Evolutionary conservation across 2,113 vertebrate genomes (phyloP), one percentile per base, ranked within the genome.

Genomic region (Limnothrissa miodon): DNA sequence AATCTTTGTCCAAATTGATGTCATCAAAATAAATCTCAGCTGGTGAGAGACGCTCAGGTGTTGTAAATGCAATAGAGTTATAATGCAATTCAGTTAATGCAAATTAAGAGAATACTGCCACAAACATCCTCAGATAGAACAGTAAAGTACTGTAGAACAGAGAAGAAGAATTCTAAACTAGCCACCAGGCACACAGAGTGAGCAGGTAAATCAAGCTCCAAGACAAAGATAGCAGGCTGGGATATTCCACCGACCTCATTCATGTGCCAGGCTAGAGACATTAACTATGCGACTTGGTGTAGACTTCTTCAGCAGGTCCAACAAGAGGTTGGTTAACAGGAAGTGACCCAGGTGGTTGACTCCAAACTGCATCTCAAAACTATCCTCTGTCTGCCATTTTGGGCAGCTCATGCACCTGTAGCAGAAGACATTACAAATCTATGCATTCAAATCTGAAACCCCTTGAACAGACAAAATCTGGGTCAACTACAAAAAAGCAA

Each of bases 301-400:
- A 0, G 94, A 94, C 51, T 91, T 93, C 83, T 94, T 92, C 82
- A 95, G 85, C 87, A 93, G 59, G 79, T 94, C 92, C 1, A 93
- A 87, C 17, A 95, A 92, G 81, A 89, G 88, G 84, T 93, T 92
- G 45, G 94, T 95, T 39, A 95, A 87, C 39, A 95, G 93, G 82
- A 95, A 95, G 86, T 94, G 94, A 79, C 93, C 93, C 78, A 95
- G 84, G 84, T 95, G 94, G 83, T 95, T 95, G 19, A 95, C 94
- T 0, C 93, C 94, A 80, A 95, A 92, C 89, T 95, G 94, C 94
- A 95, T 94, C 88, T 95, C 94, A 88, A 94, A 95, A 33, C 92
- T 91, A 4, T 95, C 94, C 8, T 93, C 82, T 0, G 94, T 95
- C 83, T 86, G 82, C 92, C 92, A 93, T 83, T 94, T 93, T 4